Evolutionary conservation across 2,888 invertebrate genomes (phyloP).

Genomic region (Dioctria rufipes): DNA sequence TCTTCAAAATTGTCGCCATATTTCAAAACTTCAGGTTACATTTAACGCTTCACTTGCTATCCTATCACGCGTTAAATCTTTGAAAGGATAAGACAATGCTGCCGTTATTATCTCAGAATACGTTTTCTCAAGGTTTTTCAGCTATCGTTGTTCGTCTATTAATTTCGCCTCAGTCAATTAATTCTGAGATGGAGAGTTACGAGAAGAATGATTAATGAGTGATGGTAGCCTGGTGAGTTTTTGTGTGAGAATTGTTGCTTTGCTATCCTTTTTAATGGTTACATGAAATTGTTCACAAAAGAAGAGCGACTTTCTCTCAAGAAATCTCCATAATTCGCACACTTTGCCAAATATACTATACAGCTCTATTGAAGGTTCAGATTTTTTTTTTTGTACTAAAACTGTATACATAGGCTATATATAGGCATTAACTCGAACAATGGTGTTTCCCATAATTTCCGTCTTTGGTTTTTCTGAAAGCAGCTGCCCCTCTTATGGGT

Average conservation of each 20-base stretch:
- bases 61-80: constrained; percentile 42
- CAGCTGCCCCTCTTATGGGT: background rate
- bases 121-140: constrained; percentile 3
- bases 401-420: background rate
- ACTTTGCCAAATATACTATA: background rate
- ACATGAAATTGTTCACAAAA: background rate
- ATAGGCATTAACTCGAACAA: constrained; percentile 28
- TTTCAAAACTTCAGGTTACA: constrained; percentile 43
- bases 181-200: constrained; percentile 14
- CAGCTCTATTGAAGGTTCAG: constrained; percentile 19
- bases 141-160: constrained; percentile 35
- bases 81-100: constrained; percentile 18
- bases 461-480: background rate
- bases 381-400: no score
- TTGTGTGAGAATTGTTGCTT: background rate
- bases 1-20: constrained; percentile 32
- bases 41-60: constrained; percentile 27
- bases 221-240: background rate
- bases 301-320: background rate
- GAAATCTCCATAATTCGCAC: constrained; percentile 5
- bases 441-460: constrained; percentile 15
- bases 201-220: constrained; percentile 34
- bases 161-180: constrained; percentile 43
- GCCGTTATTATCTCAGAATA: background rate
- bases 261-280: background rate